phyloP scores from a whole-genome alignment of 2,888 invertebrate genomes.

The Eugnorisma glareosa region DNA sequence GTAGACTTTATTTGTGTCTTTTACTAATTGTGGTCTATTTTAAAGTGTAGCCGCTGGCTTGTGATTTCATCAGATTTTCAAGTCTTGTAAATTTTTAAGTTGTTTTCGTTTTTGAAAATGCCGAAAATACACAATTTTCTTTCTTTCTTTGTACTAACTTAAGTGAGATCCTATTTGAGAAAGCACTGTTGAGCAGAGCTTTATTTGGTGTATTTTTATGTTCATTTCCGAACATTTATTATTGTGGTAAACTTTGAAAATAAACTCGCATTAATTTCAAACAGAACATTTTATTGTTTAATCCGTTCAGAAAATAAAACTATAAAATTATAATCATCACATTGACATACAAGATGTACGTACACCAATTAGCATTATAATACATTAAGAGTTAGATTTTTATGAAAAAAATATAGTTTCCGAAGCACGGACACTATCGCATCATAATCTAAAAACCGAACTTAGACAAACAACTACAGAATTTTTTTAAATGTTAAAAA shows the following conservation, averaged over 20 bases:
- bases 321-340: conserved; percentile 88
- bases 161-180: not conserved
- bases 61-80: not conserved
- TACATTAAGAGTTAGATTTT: conserved; percentile 86
- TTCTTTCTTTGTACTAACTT: not conserved
- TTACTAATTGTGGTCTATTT: not conserved
- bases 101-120: too few species aligned
- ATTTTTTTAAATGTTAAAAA: conserved; percentile 77
- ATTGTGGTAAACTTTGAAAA: conserved; percentile 50
- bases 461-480: conserved; percentile 88
- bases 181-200: not conserved
- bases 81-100: too few species aligned
- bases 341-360: conserved; percentile 90
- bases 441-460: conserved; percentile 84
- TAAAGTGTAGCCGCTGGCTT: not conserved
- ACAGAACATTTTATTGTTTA: conserved; percentile 91
- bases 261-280: conserved; percentile 87
- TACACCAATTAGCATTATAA: conserved; percentile 89
- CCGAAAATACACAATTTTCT: too few species aligned
- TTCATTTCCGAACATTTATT: not conserved
- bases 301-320: conserved; percentile 89
- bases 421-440: conserved; percentile 81
- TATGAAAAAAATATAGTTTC: conserved; percentile 75
- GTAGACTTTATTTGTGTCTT: not conserved
- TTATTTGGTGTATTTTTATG: not conserved